Conservation (phyloP, 2,113 vertebrate genomes). For the Seriola aureovittata region DNA sequence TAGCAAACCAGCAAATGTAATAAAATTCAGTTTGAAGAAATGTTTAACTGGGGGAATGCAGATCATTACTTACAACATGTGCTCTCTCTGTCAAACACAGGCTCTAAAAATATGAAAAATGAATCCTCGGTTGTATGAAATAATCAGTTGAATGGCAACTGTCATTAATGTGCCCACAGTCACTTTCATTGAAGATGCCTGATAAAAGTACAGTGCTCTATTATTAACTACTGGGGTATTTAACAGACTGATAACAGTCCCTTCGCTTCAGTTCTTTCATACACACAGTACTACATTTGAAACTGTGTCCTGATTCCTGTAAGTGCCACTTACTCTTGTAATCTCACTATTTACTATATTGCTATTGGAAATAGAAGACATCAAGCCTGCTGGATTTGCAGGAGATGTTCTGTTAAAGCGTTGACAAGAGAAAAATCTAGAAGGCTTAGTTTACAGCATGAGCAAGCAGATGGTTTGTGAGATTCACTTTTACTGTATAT, state of each 20-base stretch:
- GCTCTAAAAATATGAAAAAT: background rate
- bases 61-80: background rate
- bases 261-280: background rate
- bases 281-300: background rate
- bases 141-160: background rate
- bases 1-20: background rate
- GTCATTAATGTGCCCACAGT: background rate
- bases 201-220: background rate
- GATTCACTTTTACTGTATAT: too few relatives aligned
- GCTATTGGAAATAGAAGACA: background rate
- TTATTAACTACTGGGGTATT: background rate
- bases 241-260: background rate
- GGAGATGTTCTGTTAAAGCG: background rate
- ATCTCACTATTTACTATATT: background rate
- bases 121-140: background rate
- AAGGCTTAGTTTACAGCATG: background rate
- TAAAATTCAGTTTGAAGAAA: background rate
- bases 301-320: background rate
- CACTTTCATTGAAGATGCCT: background rate
- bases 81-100: background rate
- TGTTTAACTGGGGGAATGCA: background rate
- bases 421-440: background rate
- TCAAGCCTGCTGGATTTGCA: background rate
- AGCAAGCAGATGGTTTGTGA: background rate
- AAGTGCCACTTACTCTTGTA: background rate